phyloP scores from a whole-genome alignment of 2,113 vertebrate genomes.

The Pollachius pollachius region DNA sequence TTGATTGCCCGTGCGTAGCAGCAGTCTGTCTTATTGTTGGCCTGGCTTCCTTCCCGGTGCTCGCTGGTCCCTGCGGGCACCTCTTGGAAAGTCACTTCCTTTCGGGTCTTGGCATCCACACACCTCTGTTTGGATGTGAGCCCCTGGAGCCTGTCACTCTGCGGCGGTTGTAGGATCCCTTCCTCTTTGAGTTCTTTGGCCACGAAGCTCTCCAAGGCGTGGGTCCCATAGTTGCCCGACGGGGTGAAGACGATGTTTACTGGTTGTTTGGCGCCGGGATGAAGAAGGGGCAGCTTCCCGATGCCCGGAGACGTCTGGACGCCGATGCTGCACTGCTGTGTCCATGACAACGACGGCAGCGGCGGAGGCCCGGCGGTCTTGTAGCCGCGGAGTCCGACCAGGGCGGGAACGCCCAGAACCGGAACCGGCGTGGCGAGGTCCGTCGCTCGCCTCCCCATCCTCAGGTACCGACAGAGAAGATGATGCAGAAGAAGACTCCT shows the following conservation, averaged over 20 bases:
- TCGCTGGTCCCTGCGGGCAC: constrained; percentile 45
- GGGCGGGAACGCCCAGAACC: constrained; percentile 69
- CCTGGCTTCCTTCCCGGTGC: constrained; percentile 17
- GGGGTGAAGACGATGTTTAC: constrained; percentile 31
- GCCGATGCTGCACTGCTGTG: constrained; percentile 68
- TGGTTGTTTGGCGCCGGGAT: constrained; percentile 21
- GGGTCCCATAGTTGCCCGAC: constrained; percentile 30
- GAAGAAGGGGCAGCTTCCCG: constrained; percentile 41
- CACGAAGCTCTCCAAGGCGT: constrained; percentile 43
- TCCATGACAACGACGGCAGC: constrained; percentile 54
- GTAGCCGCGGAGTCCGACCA: constrained; percentile 68
- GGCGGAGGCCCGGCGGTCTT: constrained; percentile 37
- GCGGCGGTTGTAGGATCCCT: constrained; percentile 38
- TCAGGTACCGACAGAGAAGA: constrained; percentile 46
- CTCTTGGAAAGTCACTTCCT: constrained; percentile 75
- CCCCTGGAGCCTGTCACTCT: constrained; percentile 58
- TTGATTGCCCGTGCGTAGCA: constrained; percentile 60
- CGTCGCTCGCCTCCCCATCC: constrained; percentile 74
- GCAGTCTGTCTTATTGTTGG: constrained; percentile 1
- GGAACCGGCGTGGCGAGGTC: constrained; percentile 72
- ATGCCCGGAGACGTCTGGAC: constrained; percentile 73
- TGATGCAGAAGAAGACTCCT: no score
- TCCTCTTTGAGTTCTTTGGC: constrained; percentile 39
- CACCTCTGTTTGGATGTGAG: constrained; percentile 65
- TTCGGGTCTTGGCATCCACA: constrained; percentile 66